Percentiles rank a stretch among this genome's conserved stretches.
These are phyloP conservation scores for Lateolabrax maculatus DNA, from an alignment of 2,797 vertebrate species.

Conservation along the genomic window DNA sequence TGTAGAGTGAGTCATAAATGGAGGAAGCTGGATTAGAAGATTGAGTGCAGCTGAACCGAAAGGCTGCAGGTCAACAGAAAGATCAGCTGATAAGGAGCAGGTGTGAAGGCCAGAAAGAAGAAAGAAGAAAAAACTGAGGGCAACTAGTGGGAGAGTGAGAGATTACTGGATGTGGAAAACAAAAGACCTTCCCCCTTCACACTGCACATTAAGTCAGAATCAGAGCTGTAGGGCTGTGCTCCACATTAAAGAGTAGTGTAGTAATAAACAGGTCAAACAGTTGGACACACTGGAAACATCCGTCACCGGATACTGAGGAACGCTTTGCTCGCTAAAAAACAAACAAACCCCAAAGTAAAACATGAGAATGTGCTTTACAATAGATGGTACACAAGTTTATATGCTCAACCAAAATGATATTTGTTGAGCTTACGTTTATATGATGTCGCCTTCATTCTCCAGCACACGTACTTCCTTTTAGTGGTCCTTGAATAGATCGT, in stretches of 20 bases:
- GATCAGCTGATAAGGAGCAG: slow-evolving; percentile 49
- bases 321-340: background rate
- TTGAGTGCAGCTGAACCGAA: slow-evolving; percentile 13
- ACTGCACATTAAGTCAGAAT: background rate
- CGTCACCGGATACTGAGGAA: slow-evolving; percentile 11
- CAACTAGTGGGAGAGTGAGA: slow-evolving; percentile 28
- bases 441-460: no score
- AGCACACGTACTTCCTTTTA: no score
- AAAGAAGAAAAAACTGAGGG: background rate
- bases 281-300: background rate
- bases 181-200: background rate
- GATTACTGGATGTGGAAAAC: slow-evolving; percentile 6
- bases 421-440: no score
- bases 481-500: no score
- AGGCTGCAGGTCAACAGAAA: background rate
- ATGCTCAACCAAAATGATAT: no score
- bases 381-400: no score
- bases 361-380: no score
- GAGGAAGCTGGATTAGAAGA: slow-evolving; percentile 8
- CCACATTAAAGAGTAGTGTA: background rate
- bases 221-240: background rate
- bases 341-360: no score
- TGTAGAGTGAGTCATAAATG: no score
- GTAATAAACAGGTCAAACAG: background rate
- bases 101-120: slow-evolving; percentile 30